Conservation (phyloP, 2,797 vertebrate genomes). For the Muscicapa comitata region DNA sequence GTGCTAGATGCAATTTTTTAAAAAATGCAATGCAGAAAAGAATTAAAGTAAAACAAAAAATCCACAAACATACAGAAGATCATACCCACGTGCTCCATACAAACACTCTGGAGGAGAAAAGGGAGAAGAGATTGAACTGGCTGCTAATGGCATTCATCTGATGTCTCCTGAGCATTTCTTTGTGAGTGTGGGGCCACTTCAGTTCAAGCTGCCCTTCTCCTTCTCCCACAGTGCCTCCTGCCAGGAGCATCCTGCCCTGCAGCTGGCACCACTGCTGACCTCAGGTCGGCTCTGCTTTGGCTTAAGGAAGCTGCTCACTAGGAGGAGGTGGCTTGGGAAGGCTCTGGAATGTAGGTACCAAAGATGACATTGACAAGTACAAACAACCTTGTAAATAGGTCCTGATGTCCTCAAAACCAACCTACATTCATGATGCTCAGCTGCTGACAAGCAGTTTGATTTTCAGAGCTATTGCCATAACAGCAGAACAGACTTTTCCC, state of each 20-base stretch:
- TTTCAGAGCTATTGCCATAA: background rate
- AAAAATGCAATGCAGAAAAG: background rate
- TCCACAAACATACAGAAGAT: background rate
- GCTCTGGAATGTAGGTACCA: background rate
- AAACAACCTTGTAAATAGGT: background rate
- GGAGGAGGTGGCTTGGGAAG: background rate
- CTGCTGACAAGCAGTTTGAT: background rate
- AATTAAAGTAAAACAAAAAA: background rate
- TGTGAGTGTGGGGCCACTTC: background rate
- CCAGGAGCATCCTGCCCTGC: background rate
- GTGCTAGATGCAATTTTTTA: background rate
- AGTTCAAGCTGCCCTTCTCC: background rate
- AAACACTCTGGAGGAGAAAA: background rate
- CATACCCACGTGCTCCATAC: background rate
- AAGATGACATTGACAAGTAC: background rate
- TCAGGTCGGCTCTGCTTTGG: background rate
- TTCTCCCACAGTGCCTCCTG: background rate
- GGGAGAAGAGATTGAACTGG: background rate
- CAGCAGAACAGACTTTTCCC: background rate
- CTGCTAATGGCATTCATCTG: background rate
- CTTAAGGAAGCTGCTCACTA: background rate
- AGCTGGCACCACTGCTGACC: background rate
- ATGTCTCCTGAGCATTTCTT: background rate
- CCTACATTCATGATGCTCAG: background rate
- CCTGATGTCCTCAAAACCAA: background rate